phyloP scores from a whole-genome alignment of 2,888 invertebrate species.

The Fissipunctia ypsillon region DNA sequence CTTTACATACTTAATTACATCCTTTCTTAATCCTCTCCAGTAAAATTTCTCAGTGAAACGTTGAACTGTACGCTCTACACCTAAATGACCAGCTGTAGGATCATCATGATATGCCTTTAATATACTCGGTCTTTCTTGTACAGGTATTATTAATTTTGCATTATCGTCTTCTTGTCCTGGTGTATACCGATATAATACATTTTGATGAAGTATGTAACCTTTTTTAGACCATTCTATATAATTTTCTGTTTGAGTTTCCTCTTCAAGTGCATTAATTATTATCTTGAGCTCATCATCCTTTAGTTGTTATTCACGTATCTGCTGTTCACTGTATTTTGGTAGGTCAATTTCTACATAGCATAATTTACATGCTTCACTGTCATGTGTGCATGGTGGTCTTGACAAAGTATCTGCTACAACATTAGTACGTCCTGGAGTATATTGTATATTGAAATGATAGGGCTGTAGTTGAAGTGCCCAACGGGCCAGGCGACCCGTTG shows the following conservation, averaged over 20 bases:
- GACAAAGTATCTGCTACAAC: not conserved
- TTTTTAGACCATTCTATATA: slow-evolving; percentile 3
- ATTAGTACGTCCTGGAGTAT: not conserved
- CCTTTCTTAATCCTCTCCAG: not conserved
- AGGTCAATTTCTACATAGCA: not conserved
- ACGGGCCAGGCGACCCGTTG: not conserved
- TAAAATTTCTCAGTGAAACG: not conserved
- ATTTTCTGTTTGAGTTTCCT: not conserved
- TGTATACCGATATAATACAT: slow-evolving; percentile 2
- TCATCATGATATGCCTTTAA: slow-evolving; percentile 3
- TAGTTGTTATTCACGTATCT: not conserved
- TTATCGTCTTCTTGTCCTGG: slow-evolving; percentile 1
- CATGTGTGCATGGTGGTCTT: not conserved
- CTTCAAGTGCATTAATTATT: not conserved
- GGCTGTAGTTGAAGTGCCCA: not conserved
- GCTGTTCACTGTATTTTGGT: not conserved
- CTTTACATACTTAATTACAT: slow-evolving; percentile 3
- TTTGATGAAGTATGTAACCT: not conserved
- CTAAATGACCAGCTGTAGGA: slow-evolving; percentile 1
- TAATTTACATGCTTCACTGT: not conserved
- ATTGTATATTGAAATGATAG: slow-evolving; percentile 2
- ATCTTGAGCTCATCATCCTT: not conserved
- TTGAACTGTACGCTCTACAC: too few species aligned
- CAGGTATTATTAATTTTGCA: slow-evolving; percentile 5
- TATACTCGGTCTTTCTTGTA: slow-evolving; percentile 5